Base-by-base conservation (phyloP, 2,888 invertebrate genomes). In the Ophioninae sp. region DNA sequence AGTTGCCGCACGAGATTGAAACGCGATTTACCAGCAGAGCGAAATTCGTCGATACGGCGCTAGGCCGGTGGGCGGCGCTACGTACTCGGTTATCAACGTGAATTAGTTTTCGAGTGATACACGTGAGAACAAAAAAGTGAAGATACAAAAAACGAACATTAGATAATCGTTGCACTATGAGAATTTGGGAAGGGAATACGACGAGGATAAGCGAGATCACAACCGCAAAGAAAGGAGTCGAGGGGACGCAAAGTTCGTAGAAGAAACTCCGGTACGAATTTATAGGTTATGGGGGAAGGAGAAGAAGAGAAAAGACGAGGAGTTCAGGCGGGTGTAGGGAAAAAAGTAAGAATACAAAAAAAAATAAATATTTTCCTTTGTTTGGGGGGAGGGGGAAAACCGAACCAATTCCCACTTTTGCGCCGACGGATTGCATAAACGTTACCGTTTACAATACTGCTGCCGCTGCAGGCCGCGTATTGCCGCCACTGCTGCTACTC, bases 371-470 rank as follows among this genome's bases (percentile, higher is more conserved):
- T 57, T 37, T 57, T 79, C 64, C 65, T 72, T 37, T 17, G 21
- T 62, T 37, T 37, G 61, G 67, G 69, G 50, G 21, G 6, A 68
- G 44, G 68, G 56, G 37, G 37, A 57, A 57, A 50, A 59, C 21
- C 65, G 75, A 56, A 61, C 41, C 74, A 69, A 68, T 79, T 80
- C 69, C 75, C 69, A 88, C 88, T 87, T 89, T 89, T 88, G 73
- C 50, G 50, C 57, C 73, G 68, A 80, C 61, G 72, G 56, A 72
- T 83, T 50, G 5, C 50, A 41, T 41, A 8, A 62, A 65, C 6
- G 62, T 5, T 37, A 13, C 3, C 23, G 64, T 44, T 64, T 50
- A 75, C 74, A 73, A 74, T 57, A 72, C 70, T 69, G 79, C 70
- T 75, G 61, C 50, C 70, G 64, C 64, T 61, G 69, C 13, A 50